Conservation (phyloP, 2,888 invertebrate genomes). For the Temnothorax unifasciatus region DNA sequence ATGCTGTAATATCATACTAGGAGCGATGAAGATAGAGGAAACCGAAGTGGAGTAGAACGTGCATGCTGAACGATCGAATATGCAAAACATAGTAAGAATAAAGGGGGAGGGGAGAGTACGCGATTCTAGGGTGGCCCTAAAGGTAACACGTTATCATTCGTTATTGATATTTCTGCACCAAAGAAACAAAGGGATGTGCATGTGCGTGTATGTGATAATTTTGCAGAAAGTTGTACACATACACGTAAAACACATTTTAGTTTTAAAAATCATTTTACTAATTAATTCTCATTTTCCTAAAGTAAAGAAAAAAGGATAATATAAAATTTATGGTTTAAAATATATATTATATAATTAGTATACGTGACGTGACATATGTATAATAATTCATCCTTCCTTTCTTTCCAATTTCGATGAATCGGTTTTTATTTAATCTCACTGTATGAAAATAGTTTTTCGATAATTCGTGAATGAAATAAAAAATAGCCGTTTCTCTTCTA, state of each 20-base stretch:
- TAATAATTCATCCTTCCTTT: no score
- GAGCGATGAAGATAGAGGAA: neutral
- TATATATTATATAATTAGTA: neutral
- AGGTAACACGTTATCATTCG: slow-evolving; percentile 13
- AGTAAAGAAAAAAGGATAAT: neutral
- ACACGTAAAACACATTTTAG: neutral
- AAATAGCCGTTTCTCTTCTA: neutral
- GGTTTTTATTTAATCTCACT: neutral
- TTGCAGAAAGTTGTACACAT: neutral
- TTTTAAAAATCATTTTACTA: neutral
- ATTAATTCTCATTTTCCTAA: neutral
- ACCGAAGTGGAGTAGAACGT: slow-evolving; percentile 5
- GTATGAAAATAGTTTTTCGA: neutral
- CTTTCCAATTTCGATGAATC: neutral
- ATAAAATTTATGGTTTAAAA: neutral
- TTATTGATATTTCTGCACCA: neutral
- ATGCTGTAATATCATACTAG: neutral
- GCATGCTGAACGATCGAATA: neutral
- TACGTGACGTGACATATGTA: neutral
- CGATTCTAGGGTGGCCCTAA: neutral
- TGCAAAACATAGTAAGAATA: neutral
- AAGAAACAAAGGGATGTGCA: neutral
- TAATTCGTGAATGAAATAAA: neutral
- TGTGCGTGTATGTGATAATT: neutral
- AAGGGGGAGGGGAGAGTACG: neutral